A percentile compares a stretch with the other conserved stretches of the same genome.
Evolutionary conservation across 2,113 vertebrate genomes (phyloP).

Genomic region (Oryzias javanicus): DNA sequence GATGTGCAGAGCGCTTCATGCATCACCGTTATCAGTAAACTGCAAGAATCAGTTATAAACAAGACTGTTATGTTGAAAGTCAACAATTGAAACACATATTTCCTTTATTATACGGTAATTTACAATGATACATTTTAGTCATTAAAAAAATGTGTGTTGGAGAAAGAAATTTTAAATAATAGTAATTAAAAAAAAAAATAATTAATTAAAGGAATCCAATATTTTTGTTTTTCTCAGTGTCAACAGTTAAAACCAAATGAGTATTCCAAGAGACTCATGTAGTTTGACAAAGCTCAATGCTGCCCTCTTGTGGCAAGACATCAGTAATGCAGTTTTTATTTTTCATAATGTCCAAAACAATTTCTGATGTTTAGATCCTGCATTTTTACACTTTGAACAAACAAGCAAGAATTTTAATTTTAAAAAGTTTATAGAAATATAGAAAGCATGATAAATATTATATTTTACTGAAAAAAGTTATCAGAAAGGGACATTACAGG

Average conservation of each 20-base stretch:
- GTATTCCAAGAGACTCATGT: not conserved
- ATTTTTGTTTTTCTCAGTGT: not conserved
- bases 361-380: not conserved
- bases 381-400: not conserved
- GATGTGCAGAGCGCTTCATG: not conserved
- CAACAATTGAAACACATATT: not conserved
- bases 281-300: conserved; percentile 50
- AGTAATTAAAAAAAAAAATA: no score
- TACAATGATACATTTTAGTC: not conserved
- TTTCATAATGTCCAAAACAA: not conserved
- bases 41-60: not conserved
- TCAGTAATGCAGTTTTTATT: conserved; percentile 26
- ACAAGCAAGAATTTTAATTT: not conserved
- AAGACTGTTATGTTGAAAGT: not conserved
- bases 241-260: not conserved
- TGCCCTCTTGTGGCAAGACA: conserved; percentile 56
- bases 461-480: no score
- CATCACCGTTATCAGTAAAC: conserved; percentile 4
- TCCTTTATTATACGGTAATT: not conserved
- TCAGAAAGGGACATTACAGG: no score
- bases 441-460: no score
- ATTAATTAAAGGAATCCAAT: no score
- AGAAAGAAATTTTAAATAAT: no score
- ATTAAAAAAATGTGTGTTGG: not conserved
- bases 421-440: not conserved